These are phyloP conservation scores for Cremastinae sp. DNA, from an alignment of 2,888 invertebrate genomes.

Conservation along the genomic window DNA sequence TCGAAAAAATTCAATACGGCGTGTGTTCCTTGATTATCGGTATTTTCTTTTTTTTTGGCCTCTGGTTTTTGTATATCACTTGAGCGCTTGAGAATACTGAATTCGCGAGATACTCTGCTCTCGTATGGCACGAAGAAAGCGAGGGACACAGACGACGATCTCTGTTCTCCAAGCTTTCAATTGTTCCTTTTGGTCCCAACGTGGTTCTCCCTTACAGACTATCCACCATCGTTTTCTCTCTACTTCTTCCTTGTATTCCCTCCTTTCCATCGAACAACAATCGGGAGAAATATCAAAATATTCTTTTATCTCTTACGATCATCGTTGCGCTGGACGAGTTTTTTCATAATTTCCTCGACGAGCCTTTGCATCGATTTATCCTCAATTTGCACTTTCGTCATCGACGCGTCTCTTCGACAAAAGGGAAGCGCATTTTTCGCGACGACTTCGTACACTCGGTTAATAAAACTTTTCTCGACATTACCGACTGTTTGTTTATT, in stretches of 20 bases:
- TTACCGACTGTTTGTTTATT: neutral
- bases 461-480: neutral
- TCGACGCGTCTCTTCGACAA: too few relatives aligned
- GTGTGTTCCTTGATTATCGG: constrained; percentile 13
- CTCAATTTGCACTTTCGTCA: neutral
- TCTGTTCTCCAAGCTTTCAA: constrained; percentile 28
- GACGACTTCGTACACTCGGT: too few relatives aligned
- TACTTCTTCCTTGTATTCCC: constrained; percentile 11
- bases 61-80: constrained; percentile 31
- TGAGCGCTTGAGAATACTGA: constrained; percentile 34
- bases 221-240: constrained; percentile 6
- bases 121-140: constrained; percentile 23
- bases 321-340: neutral
- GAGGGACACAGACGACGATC: constrained; percentile 2
- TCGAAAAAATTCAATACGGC: constrained; percentile 10
- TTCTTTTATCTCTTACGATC: constrained; percentile 27
- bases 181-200: constrained; percentile 26
- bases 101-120: constrained; percentile 4
- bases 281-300: constrained; percentile 24
- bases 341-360: neutral
- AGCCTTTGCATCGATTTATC: neutral
- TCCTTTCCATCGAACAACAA: neutral
- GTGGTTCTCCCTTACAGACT: constrained; percentile 12
- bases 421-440: too few relatives aligned
- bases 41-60: constrained; percentile 44